A percentile compares a stretch with the other conserved stretches of the same genome.
phyloP scores from a whole-genome alignment of 2,888 invertebrate genomes.

The Rhodophaea formosa region DNA sequence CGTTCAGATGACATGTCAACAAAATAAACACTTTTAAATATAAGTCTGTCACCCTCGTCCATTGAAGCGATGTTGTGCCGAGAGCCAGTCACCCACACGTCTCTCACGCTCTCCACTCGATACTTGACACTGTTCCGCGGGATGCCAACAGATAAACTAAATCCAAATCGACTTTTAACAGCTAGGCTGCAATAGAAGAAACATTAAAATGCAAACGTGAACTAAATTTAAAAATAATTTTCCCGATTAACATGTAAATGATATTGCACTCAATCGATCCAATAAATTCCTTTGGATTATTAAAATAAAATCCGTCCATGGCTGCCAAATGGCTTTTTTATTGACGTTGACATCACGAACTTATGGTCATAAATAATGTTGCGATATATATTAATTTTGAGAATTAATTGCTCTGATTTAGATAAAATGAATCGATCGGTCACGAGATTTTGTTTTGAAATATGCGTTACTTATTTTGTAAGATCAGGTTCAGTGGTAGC shows the following conservation, averaged over 20 bases:
- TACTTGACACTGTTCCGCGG: conserved; percentile 29
- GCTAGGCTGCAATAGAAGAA: neutral
- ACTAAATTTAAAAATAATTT: conserved; percentile 10
- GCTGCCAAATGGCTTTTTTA: conserved; percentile 14
- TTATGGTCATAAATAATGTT: neutral
- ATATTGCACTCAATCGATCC: neutral
- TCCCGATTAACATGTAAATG: conserved; percentile 14
- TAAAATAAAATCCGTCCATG: conserved; percentile 9
- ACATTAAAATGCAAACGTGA: conserved; percentile 8
- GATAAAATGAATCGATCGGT: neutral
- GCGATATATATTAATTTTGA: conserved; percentile 1
- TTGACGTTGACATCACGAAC: conserved; percentile 2
- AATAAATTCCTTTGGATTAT: conserved; percentile 10
- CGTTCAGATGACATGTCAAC: conserved; percentile 15
- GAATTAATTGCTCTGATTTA: neutral
- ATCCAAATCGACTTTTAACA: conserved; percentile 11
- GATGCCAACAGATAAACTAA: conserved; percentile 18
- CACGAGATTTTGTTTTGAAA: conserved; percentile 10
- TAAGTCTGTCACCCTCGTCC: neutral
- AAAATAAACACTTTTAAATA: conserved; percentile 19
- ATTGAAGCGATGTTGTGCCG: neutral
- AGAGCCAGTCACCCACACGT: conserved; percentile 27
- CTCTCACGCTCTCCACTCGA: conserved; percentile 28
- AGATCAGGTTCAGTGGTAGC: neutral
- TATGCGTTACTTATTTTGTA: conserved; percentile 3